These are phyloP conservation scores for Trachelipus rathkii DNA, from an alignment of 1,140 invertebrate genomes.

Conservation along the genomic window DNA sequence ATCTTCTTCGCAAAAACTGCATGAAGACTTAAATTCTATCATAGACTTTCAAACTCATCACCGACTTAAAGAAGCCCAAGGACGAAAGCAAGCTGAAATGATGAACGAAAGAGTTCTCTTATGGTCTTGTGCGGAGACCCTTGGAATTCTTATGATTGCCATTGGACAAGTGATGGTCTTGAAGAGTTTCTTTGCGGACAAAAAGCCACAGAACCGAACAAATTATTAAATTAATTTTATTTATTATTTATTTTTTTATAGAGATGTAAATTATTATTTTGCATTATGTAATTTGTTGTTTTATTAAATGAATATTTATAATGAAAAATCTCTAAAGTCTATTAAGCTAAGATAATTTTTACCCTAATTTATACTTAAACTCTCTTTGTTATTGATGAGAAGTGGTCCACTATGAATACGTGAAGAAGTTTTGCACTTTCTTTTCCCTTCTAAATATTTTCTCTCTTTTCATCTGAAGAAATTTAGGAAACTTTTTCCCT, in stretches of 20 bases:
- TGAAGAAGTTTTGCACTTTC: too few species aligned
- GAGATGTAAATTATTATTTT: too few species aligned
- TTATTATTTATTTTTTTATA: not conserved
- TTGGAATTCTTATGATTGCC: slow-evolving; percentile 75
- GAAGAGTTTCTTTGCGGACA: slow-evolving; percentile 90
- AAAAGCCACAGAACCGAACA: slow-evolving; percentile 3
- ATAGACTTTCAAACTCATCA: slow-evolving; percentile 96
- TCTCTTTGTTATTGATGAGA: too few species aligned
- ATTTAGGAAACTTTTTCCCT: too few species aligned
- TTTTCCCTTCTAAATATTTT: too few species aligned
- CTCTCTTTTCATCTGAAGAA: too few species aligned
- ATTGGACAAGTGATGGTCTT: slow-evolving; percentile 86
- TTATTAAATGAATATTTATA: too few species aligned
- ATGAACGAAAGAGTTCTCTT: slow-evolving; percentile 86
- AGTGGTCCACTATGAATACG: too few species aligned
- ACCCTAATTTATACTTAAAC: too few species aligned
- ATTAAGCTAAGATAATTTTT: too few species aligned
- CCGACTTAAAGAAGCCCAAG: slow-evolving; percentile 85
- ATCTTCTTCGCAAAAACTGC: slow-evolving; percentile 78
- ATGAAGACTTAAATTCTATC: slow-evolving; percentile 78
- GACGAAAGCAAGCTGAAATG: slow-evolving; percentile 90
- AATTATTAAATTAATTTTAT: not conserved
- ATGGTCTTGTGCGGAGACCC: slow-evolving; percentile 87
- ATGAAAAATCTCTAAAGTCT: too few species aligned
- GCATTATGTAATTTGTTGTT: too few species aligned